These are phyloP conservation scores for Serranus cabrilla DNA, from an alignment of 2,797 vertebrate genomes.

Conservation along the genomic window DNA sequence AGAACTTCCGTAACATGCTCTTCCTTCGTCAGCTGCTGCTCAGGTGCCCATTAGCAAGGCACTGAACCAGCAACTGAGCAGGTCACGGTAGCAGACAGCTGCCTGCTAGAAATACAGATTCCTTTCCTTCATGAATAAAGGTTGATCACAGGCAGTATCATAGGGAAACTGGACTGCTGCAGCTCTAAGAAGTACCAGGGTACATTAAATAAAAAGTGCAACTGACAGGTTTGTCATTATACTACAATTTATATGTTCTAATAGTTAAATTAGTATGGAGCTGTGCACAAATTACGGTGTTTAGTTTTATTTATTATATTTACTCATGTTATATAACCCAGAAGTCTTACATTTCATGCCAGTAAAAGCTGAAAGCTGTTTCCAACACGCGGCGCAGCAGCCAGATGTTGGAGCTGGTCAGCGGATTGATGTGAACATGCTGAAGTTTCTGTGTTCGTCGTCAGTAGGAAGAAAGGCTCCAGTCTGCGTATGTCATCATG, in stretches of 20 bases:
- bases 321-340: slow-evolving; percentile 4
- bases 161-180: background rate
- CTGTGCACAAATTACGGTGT: background rate
- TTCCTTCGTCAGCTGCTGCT: slow-evolving; percentile 22
- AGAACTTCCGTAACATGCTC: slow-evolving; percentile 25
- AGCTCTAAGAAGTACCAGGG: background rate
- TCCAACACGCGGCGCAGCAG: background rate
- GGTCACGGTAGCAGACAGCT: background rate
- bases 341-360: slow-evolving; percentile 2
- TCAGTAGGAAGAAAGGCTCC: slow-evolving; percentile 35
- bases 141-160: slow-evolving; percentile 13
- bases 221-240: slow-evolving; percentile 11
- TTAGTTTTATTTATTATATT: slow-evolving; percentile 22
- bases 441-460: slow-evolving; percentile 46
- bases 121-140: slow-evolving; percentile 19
- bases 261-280: background rate
- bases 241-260: background rate
- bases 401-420: slow-evolving; percentile 38
- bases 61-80: slow-evolving; percentile 33
- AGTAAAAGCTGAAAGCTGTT: slow-evolving; percentile 11
- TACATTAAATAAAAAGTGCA: background rate
- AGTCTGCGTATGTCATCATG: slow-evolving; percentile 59
- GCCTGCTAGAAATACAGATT: slow-evolving; percentile 8
- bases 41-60: slow-evolving; percentile 58
- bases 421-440: slow-evolving; percentile 36